Percentiles rank a stretch among this genome's conserved stretches.
These are phyloP conservation scores for Antigone vipio DNA, from an alignment of 2,113 vertebrate genomes.

Conservation along the genomic window DNA sequence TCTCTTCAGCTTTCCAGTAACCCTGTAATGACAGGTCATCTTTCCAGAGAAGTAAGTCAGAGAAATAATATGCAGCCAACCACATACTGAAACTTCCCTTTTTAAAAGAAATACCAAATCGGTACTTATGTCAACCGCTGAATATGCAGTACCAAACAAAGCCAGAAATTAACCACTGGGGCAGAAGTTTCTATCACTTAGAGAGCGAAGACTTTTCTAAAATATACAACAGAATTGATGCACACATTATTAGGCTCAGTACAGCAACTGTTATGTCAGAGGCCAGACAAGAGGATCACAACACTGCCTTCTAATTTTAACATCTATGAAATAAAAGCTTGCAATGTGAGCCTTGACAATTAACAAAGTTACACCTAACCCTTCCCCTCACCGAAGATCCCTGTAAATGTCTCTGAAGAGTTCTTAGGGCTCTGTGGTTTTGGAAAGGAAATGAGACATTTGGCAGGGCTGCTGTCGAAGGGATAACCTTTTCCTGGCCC, in stretches of 20 bases:
- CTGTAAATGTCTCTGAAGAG: neutral
- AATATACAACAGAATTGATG: fast-evolving
- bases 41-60: neutral
- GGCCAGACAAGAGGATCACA: neutral
- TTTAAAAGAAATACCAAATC: neutral
- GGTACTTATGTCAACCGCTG: fast-evolving
- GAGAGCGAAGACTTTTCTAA: neutral
- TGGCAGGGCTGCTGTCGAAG: neutral
- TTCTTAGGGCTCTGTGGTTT: neutral
- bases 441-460: neutral
- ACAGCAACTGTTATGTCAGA: neutral
- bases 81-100: neutral
- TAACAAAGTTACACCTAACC: neutral
- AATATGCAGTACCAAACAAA: neutral
- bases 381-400: neutral
- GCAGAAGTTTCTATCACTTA: neutral
- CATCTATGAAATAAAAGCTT: neutral
- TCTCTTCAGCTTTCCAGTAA: neutral
- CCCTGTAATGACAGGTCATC: neutral
- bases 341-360: neutral
- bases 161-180: neutral
- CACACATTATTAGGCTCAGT: neutral
- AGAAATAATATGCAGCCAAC: neutral
- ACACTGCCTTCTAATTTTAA: neutral
- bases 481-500: neutral